phyloP scores from a whole-genome alignment of 35 echinoderm and acorn worm genomes.

The Apostichopus japonicus region DNA sequence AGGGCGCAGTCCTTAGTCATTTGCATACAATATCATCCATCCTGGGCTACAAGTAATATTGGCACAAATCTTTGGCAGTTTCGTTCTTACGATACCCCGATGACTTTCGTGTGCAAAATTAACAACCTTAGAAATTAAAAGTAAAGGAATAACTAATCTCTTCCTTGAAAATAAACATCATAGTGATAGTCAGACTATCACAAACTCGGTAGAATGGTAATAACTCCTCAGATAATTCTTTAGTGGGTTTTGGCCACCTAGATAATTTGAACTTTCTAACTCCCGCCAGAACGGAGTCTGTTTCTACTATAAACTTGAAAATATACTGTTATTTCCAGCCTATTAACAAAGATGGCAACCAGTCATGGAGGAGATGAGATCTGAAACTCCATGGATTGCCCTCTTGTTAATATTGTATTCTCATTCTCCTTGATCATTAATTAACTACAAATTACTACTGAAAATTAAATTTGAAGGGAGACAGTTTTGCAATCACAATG shows the following conservation, averaged over 20 bases:
- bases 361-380: too few relatives aligned
- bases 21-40: too few relatives aligned
- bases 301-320: too few relatives aligned
- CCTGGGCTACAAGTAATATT: not conserved
- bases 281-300: not conserved
- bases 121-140: conserved; percentile 22
- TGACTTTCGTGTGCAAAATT: conserved; percentile 34
- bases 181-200: conserved; percentile 23
- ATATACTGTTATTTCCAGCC: too few relatives aligned
- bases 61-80: conserved; percentile 16
- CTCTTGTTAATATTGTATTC: too few relatives aligned
- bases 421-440: too few relatives aligned
- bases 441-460: too few relatives aligned
- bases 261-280: not conserved
- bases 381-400: too few relatives aligned
- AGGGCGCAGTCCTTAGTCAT: too few relatives aligned
- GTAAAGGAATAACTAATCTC: conserved; percentile 12
- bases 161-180: conserved; percentile 37
- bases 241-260: not conserved
- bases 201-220: not conserved
- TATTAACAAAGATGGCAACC: too few relatives aligned
- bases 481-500: too few relatives aligned
- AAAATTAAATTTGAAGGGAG: too few relatives aligned
- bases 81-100: conserved; percentile 35
- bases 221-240: not conserved